Conservation (phyloP, 1,140 invertebrate species). For the Cecropterus lyciades region DNA sequence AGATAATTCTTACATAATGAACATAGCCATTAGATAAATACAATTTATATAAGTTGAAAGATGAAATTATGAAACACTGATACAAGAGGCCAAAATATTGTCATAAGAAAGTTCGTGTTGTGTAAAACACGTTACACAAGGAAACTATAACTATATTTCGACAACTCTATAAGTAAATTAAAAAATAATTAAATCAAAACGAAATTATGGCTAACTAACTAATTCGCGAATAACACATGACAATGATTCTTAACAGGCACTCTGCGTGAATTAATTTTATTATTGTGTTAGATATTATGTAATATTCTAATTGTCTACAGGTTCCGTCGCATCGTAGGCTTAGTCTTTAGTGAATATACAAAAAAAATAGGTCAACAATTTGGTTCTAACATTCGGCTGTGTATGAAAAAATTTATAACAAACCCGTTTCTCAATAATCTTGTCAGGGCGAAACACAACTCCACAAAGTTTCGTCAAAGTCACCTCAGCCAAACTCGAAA, state of each 20-base stretch:
- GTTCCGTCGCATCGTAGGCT: constrained; percentile 20
- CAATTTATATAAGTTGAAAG: constrained; percentile 32
- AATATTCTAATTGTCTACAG: constrained; percentile 38
- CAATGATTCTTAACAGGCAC: constrained; percentile 78
- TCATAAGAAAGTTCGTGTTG: constrained; percentile 43
- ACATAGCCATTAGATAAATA: constrained; percentile 44
- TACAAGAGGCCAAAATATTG: constrained; percentile 56
- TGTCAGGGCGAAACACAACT: constrained; percentile 19
- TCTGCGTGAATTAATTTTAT: constrained; percentile 75
- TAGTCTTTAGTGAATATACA: constrained; percentile 60
- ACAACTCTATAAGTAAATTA: constrained; percentile 68
- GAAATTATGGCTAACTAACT: constrained; percentile 80
- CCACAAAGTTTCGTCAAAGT: constrained; percentile 29
- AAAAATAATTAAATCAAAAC: constrained; percentile 67
- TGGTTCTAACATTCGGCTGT: constrained; percentile 37
- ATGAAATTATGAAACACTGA: constrained; percentile 50
- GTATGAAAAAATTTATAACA: constrained; percentile 17
- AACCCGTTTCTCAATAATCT: constrained; percentile 36
- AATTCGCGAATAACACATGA: constrained; percentile 66
- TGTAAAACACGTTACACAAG: constrained; percentile 40
- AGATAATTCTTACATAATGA: constrained; percentile 43
- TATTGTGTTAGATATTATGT: constrained; percentile 58
- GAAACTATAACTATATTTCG: constrained; percentile 74
- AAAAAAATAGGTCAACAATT: constrained; percentile 52
- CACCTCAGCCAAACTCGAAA: constrained; percentile 36